Percentiles rank a stretch among this genome's conserved stretches.
phyloP scores from a whole-genome alignment of 2,888 invertebrate species.

The Slavum lentiscoides region DNA sequence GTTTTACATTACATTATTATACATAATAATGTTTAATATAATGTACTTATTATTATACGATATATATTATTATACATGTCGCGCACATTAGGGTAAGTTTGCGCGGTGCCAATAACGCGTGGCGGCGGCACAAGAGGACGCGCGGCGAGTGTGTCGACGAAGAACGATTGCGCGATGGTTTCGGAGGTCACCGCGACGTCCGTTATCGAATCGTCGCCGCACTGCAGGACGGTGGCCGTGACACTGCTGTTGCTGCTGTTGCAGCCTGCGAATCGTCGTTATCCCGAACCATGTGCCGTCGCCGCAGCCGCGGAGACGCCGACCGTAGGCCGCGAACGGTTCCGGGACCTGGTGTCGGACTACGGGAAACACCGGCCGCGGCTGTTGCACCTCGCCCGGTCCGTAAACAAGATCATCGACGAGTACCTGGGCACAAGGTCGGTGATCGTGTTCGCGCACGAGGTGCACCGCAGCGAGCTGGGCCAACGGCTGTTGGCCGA shows the following conservation, averaged over 20 bases:
- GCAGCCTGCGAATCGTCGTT: too few species aligned
- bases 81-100: too few species aligned
- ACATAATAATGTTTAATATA: too few species aligned
- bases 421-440: conserved; percentile 28
- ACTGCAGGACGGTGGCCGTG: neutral
- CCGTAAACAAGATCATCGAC: conserved; percentile 39
- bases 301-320: neutral
- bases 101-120: too few species aligned
- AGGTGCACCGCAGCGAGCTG: conserved; percentile 35
- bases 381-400: neutral
- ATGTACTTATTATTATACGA: too few species aligned
- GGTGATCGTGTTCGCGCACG: conserved; percentile 41
- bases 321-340: neutral
- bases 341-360: neutral
- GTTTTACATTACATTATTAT: too few species aligned
- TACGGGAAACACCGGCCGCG: neutral
- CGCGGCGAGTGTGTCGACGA: too few species aligned
- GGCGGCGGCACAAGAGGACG: too few species aligned
- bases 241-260: neutral
- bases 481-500: conserved; percentile 31
- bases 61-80: too few species aligned
- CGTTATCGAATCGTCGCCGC: neutral
- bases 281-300: too few species aligned
- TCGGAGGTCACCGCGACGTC: neutral
- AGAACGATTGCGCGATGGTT: neutral